Evolutionary conservation across 2,888 invertebrate species (phyloP), one percentile per base, ranked within the genome.

Genomic region (Lasioglossum calceatum): DNA sequence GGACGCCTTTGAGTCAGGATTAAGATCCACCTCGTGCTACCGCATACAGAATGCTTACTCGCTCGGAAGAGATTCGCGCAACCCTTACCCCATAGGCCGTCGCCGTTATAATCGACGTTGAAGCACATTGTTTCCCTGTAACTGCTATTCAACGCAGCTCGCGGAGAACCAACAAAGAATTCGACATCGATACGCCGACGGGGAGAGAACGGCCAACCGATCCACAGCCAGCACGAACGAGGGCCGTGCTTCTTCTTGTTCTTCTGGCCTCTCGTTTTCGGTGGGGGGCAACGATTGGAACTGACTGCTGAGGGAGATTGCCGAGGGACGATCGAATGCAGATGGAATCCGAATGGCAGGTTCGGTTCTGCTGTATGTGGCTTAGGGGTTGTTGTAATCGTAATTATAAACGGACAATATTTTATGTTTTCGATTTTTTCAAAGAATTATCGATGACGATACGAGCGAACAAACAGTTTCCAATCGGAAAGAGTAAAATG

Each of bases 41-140:
- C 64, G 73, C 77, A 92, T 92, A 84, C 74, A 90, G 90, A 84
- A 84, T 88, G 81, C 81, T 88, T 88, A 90, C 87, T 89, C 91
- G 88, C 71, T 87, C 84, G 91, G 87, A 89, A 87, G 84, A 71
- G 79, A 74, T 67, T 42, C 76, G 78, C 61, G 81, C 82, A 64
- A 85, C 79, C 86, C 82, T 61, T 80, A 39, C 72, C 16, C 36
- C 67, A 1, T 27, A 23, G n/a, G 27, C 36, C 70, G 70, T 19
- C 70, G 70, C 23, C 70, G 70, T 70, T 70, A 67, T 81, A 70
- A 85, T 86, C 81, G 79, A 58, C 73, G 73, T 36, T 47, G 67
- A 1, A 10, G 47, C 50, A 86, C 77, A 87, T 82, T 86, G 86
- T 86, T 86, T 86, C 86, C 82, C 16, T 61, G 73, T 79, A 81